phyloP scores from a whole-genome alignment of 2,113 vertebrate species.

The Podocnemis expansa region DNA sequence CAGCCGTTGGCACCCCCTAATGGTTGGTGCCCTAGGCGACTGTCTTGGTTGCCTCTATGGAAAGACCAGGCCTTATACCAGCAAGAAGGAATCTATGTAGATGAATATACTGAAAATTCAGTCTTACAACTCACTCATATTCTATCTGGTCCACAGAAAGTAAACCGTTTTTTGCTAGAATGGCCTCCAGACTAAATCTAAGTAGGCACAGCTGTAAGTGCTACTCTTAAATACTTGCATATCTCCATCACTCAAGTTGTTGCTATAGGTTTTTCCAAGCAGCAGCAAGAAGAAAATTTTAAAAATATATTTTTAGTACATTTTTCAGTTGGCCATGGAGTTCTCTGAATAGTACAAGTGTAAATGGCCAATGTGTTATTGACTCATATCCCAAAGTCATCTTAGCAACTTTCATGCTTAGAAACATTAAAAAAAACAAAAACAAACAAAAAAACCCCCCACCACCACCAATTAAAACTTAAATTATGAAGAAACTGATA shows the following conservation, averaged over 20 bases:
- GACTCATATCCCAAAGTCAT: not conserved
- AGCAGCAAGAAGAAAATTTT: not conserved
- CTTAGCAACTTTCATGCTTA: not conserved
- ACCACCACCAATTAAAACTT: not conserved
- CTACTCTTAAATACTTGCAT: not conserved
- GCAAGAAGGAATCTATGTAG: not conserved
- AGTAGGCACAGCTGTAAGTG: not conserved
- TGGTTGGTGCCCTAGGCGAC: no score
- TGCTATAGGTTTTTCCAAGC: not conserved
- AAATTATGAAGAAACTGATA: not conserved
- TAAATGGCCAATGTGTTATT: not conserved
- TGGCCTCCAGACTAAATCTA: not conserved
- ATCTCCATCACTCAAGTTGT: not conserved
- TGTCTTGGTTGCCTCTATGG: no score
- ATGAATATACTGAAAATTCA: slow-evolving; percentile 52
- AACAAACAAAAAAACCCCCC: no score
- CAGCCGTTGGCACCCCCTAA: no score
- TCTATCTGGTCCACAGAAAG: slow-evolving; percentile 24
- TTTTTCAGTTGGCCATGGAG: not conserved
- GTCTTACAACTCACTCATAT: slow-evolving; percentile 26
- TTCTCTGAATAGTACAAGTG: not conserved
- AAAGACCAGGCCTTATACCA: no score
- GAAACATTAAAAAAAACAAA: no score
- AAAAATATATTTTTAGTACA: not conserved
- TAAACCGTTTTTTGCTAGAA: slow-evolving; percentile 30